Percentiles rank a stretch among this genome's conserved stretches.
Conservation (phyloP, 2,888 invertebrate species). For the Onthophagus sagittarius region DNA sequence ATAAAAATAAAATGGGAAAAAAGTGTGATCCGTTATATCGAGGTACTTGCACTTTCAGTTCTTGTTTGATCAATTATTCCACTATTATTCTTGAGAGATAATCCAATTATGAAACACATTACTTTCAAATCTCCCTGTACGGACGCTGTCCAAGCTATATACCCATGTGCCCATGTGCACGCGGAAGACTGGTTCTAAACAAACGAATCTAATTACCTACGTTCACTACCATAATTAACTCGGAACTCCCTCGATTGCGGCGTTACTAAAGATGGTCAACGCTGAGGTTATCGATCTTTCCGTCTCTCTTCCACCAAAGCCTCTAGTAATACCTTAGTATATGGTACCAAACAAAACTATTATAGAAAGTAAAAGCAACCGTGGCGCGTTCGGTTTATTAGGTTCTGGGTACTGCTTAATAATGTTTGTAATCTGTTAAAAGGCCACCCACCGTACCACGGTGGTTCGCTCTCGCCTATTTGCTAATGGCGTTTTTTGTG, state of each 20-base stretch:
- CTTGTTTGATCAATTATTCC: neutral
- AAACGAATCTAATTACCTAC: conserved; percentile 9
- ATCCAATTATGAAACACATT: neutral
- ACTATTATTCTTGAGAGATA: neutral
- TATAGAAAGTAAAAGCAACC: conserved; percentile 9
- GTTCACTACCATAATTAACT: conserved; percentile 8
- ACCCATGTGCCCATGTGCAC: neutral
- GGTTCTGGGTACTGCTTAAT: conserved; percentile 3
- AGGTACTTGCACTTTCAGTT: neutral
- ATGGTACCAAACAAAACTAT: neutral
- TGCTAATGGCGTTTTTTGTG: conserved; percentile 13
- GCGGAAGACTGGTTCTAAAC: conserved; percentile 5
- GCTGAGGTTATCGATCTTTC: neutral
- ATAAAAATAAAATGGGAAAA: too few species aligned
- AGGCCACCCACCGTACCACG: conserved; percentile 9
- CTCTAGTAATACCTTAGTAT: neutral
- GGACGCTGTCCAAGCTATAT: neutral
- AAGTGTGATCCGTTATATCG: neutral
- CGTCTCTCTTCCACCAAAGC: neutral
- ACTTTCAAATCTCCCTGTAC: conserved; percentile 4
- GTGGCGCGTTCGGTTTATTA: neutral
- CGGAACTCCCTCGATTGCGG: neutral
- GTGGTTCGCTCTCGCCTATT: conserved; percentile 5
- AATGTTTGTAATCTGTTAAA: conserved; percentile 12
- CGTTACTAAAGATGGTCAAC: conserved; percentile 10